Base-by-base conservation (phyloP, 1,140 invertebrate species). In the Tribolium castaneum region DNA sequence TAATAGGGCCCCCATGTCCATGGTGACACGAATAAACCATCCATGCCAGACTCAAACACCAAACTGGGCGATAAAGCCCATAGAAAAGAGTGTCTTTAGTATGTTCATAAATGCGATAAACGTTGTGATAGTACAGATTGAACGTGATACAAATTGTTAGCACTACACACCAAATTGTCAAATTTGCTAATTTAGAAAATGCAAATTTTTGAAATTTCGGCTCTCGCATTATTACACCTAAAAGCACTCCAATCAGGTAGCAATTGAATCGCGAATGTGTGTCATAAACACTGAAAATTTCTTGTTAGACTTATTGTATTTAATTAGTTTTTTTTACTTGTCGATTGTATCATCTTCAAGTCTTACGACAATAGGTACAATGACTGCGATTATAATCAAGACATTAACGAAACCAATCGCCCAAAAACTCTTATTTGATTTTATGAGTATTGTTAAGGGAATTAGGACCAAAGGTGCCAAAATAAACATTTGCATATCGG, bases 401-500 rank as follows among this genome's bases (percentile, higher is more conserved):
- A 14, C 9, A 10, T 35, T 13, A 16, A 82, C 50, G 50, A 9
- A 12, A 1, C 71, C 13, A 6, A 85, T 74, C 1, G 78, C 80
- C n/a, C 62, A 30, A 5, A 76, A 80, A 16, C 76, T 66, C 3
- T 13, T 54, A 56, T 76, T 82, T 19, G 22, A 9, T 62, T 77
- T 66, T 19, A 79, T 72, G 9, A 78, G 52, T 73, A 80, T 19
- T 7, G 81, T 71, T 14, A 86, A 25, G 2, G 86, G 89, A 49
- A 87, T 87, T 13, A 91, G 75, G 2, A 91, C 77, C 1, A 91
- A n/a, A 1, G 89, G 89, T 3, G 89, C 88, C 25, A 93, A 66
- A 9, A 92, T 82, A 80, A 92, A 93, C 70, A 94, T 89, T 83
- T 94, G 93, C 87, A 94, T 92, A 81, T 95, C 94, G 34, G 93